These are phyloP conservation scores for Zygothrica quintamaculata DNA, from an alignment of 2,888 invertebrate genomes.

Conservation along the genomic window DNA sequence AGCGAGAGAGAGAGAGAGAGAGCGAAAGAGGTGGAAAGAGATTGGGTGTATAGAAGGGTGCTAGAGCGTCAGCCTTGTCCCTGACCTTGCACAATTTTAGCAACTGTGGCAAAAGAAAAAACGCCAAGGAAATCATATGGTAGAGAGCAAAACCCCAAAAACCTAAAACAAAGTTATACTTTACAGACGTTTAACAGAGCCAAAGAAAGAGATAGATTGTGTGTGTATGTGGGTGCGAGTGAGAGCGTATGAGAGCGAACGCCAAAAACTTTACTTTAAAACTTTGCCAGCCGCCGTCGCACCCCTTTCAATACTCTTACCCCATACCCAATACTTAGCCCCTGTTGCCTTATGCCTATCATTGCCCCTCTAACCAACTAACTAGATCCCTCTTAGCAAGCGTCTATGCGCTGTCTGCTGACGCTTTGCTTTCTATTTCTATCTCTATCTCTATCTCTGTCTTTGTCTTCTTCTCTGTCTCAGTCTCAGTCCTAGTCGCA, in stretches of 20 bases:
- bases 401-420: conserved; percentile 63
- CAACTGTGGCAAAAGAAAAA: conserved; percentile 65
- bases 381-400: conserved; percentile 47
- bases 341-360: no score
- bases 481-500: no score
- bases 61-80: conserved; percentile 55
- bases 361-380: no score
- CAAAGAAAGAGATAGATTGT: conserved; percentile 14
- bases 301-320: conserved; percentile 57
- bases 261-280: conserved; percentile 80
- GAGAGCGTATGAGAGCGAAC: conserved; percentile 30
- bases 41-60: no score
- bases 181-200: conserved; percentile 72
- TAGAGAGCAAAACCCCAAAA: conserved; percentile 69
- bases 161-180: conserved; percentile 80
- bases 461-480: conserved; percentile 6
- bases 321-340: neutral
- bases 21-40: neutral
- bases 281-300: conserved; percentile 68
- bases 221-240: no score
- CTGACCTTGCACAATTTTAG: conserved; percentile 79
- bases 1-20: no score
- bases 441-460: conserved; percentile 3
- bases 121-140: conserved; percentile 60
- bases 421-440: conserved; percentile 7